phyloP scores from a whole-genome alignment of 2,797 vertebrate genomes.

The Diplodus sargus region DNA sequence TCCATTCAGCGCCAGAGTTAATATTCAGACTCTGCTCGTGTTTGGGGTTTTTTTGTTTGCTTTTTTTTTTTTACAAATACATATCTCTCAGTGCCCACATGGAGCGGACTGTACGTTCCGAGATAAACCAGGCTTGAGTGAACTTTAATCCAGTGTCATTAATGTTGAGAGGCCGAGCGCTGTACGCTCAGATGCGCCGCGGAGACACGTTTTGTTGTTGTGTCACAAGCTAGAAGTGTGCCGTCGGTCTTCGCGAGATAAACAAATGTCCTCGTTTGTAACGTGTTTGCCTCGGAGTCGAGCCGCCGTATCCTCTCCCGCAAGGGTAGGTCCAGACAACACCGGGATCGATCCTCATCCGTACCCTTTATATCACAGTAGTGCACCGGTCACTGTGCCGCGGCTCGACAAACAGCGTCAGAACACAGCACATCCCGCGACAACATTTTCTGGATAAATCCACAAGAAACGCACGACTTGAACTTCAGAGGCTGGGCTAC shows the following conservation, averaged over 20 bases:
- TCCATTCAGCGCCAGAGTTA: conserved; percentile 65
- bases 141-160: conserved; percentile 75
- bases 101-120: conserved; percentile 15
- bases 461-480: conserved; percentile 41
- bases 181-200: conserved; percentile 48
- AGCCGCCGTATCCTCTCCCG: conserved; percentile 44
- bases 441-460: conserved; percentile 54
- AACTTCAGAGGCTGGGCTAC: conserved; percentile 75
- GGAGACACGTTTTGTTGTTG: conserved; percentile 56
- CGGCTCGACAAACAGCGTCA: conserved; percentile 47
- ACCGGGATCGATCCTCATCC: conserved; percentile 60
- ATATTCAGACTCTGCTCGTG: conserved; percentile 32
- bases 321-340: conserved; percentile 50
- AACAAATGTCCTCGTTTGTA: conserved; percentile 57
- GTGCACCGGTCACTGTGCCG: conserved; percentile 27
- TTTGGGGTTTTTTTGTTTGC: too few relatives aligned
- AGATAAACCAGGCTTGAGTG: conserved; percentile 12
- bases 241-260: conserved; percentile 48
- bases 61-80: neutral
- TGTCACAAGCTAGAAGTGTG: conserved; percentile 50
- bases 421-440: conserved; percentile 43
- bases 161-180: conserved; percentile 42
- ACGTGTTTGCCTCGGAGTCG: conserved; percentile 38
- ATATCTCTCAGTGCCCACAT: conserved; percentile 28
- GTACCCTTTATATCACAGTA: conserved; percentile 32